A percentile compares a stretch with the other conserved stretches of the same genome.
Conservation (phyloP, 1,140 invertebrate genomes). For the Asbolus verrucosus region DNA sequence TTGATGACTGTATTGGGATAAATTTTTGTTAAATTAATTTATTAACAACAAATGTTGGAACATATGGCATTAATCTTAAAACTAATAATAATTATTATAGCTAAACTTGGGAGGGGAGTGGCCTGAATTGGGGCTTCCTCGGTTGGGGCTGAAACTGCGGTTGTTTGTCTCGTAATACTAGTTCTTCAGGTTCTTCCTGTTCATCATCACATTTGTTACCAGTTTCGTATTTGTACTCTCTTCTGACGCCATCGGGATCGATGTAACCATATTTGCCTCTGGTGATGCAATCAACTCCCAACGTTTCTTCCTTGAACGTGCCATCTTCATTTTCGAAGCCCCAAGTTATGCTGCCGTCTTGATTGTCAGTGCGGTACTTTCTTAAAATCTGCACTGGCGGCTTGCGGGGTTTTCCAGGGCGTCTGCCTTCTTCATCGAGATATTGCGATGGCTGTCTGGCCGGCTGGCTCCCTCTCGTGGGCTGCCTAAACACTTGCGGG, state of each 20-base stretch:
- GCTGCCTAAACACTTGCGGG: constrained; percentile 28
- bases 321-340: constrained; percentile 88
- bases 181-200: constrained; percentile 55
- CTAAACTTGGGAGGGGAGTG: constrained; percentile 8
- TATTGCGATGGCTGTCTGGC: constrained; percentile 40
- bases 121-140: constrained; percentile 42
- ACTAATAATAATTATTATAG: constrained; percentile 15
- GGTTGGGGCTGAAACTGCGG: constrained; percentile 42
- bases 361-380: constrained; percentile 82
- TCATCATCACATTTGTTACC: constrained; percentile 62
- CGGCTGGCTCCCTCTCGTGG: constrained; percentile 49
- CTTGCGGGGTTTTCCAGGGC: constrained; percentile 66
- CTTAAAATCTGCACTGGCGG: constrained; percentile 79
- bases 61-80: constrained; percentile 12
- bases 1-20: too few relatives aligned
- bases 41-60: constrained; percentile 8
- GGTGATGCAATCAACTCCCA: constrained; percentile 83
- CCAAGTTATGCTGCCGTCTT: constrained; percentile 87
- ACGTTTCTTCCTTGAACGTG: constrained; percentile 83
- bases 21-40: constrained; percentile 30
- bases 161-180: constrained; percentile 44
- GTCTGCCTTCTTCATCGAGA: constrained; percentile 52
- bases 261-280: constrained; percentile 86
- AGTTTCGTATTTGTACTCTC: constrained; percentile 62
- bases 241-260: constrained; percentile 77